Evolutionary conservation across 1,140 invertebrate species (phyloP).

Genomic region (Rhagoletis zephyria): DNA sequence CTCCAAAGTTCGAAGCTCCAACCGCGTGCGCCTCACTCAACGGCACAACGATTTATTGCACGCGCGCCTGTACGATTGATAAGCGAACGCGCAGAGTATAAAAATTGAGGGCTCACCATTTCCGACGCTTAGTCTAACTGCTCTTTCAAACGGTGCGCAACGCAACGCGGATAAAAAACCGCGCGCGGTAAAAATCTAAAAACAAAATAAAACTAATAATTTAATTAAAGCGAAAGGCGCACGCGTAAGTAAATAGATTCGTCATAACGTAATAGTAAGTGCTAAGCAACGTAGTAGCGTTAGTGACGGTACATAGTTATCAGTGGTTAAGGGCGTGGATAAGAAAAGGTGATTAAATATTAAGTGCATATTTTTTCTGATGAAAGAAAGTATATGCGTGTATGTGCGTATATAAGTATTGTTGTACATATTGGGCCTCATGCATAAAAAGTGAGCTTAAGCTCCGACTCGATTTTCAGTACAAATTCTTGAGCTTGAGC

Average conservation of each 20-base stretch:
- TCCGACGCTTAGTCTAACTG: slow-evolving; percentile 57
- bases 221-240: not conserved
- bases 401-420: too few species aligned
- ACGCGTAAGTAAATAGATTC: not conserved
- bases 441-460: too few species aligned
- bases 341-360: not conserved
- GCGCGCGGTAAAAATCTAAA: slow-evolving; percentile 21
- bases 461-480: too few species aligned
- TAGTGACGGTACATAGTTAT: not conserved
- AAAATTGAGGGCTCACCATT: slow-evolving; percentile 59
- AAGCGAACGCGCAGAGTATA: slow-evolving; percentile 44
- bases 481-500: too few species aligned
- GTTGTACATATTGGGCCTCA: too few species aligned
- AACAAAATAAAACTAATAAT: not conserved
- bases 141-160: slow-evolving; percentile 2
- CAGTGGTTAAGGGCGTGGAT: not conserved
- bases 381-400: not conserved
- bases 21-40: not conserved
- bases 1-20: not conserved
- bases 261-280: slow-evolving; percentile 33
- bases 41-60: not conserved
- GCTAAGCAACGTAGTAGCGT: slow-evolving; percentile 12
- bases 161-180: slow-evolving; percentile 50
- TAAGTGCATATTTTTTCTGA: too few species aligned
- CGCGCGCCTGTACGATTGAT: slow-evolving; percentile 34